These are phyloP conservation scores for Acanthococcus lagerstroemiae DNA, from an alignment of 2,888 invertebrate genomes.

Conservation along the genomic window DNA sequence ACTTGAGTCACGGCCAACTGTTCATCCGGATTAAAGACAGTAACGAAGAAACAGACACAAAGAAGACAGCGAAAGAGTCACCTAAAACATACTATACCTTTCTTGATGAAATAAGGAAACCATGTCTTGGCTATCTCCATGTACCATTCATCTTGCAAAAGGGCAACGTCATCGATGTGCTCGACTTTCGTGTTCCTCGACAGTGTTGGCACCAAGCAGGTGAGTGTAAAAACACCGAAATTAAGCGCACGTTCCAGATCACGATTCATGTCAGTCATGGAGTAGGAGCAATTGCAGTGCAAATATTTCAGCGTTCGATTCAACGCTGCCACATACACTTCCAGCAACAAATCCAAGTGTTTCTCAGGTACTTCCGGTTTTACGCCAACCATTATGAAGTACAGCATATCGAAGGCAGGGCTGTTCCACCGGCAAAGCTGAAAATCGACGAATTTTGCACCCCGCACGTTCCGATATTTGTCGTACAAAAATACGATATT, in stretches of 20 bases:
- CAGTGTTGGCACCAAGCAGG: neutral
- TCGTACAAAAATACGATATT: conserved; percentile 10
- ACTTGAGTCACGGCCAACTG: neutral
- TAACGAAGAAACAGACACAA: neutral
- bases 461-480: neutral
- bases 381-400: neutral
- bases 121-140: neutral
- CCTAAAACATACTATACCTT: neutral
- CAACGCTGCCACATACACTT: neutral
- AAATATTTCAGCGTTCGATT: neutral
- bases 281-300: neutral
- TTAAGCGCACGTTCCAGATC: neutral
- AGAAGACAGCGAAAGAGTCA: neutral
- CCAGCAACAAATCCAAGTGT: conserved; percentile 27
- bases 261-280: neutral
- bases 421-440: conserved; percentile 3
- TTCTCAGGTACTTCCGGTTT: conserved; percentile 10
- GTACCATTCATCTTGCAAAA: neutral
- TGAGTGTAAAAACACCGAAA: neutral
- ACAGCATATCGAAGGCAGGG: conserved; percentile 1
- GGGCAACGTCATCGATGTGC: neutral
- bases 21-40: neutral
- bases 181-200: neutral
- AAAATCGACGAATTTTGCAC: neutral
- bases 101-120: conserved; percentile 5